Evolutionary conservation across 2,888 invertebrate genomes (phyloP).

Genomic region (Ormyrus pomaceus): DNA sequence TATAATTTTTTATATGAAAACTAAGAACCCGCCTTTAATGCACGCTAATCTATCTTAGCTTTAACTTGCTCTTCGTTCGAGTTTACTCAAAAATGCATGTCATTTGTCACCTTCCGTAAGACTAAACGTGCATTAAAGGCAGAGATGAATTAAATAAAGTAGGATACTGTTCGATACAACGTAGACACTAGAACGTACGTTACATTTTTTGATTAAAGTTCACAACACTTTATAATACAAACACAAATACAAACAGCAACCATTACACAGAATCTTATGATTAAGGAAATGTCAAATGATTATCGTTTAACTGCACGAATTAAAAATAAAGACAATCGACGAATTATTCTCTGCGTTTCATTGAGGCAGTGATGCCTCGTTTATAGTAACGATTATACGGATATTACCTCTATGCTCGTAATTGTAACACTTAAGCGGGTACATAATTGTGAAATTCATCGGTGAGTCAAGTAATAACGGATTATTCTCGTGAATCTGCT

Average conservation of each 20-base stretch:
- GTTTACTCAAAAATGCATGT: conserved; percentile 15
- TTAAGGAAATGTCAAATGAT: conserved; percentile 26
- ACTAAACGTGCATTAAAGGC: conserved; percentile 21
- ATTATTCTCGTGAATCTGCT: conserved; percentile 2
- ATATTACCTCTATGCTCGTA: conserved; percentile 40
- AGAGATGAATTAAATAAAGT: not conserved
- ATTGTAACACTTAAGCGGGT: conserved; percentile 45
- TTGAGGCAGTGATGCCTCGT: conserved; percentile 28
- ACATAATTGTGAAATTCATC: conserved; percentile 46
- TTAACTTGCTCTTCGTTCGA: conserved; percentile 16
- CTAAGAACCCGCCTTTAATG: conserved; percentile 9
- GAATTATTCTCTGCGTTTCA: conserved; percentile 42
- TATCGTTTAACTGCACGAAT: conserved; percentile 33
- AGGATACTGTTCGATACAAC: conserved; percentile 36
- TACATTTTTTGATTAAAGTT: not conserved
- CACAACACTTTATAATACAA: conserved; percentile 14
- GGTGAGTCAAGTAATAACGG: conserved; percentile 16
- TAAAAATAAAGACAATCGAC: conserved; percentile 36
- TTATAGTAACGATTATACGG: conserved; percentile 37
- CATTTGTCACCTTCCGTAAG: conserved; percentile 3
- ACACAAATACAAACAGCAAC: conserved; percentile 2
- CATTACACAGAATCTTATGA: conserved; percentile 37
- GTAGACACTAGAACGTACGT: conserved; percentile 30
- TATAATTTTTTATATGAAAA: conserved; percentile 26
- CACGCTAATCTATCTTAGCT: conserved; percentile 22